These are phyloP conservation scores for Centropus bengalensis DNA, from an alignment of 2,113 vertebrate genomes.

Conservation along the genomic window DNA sequence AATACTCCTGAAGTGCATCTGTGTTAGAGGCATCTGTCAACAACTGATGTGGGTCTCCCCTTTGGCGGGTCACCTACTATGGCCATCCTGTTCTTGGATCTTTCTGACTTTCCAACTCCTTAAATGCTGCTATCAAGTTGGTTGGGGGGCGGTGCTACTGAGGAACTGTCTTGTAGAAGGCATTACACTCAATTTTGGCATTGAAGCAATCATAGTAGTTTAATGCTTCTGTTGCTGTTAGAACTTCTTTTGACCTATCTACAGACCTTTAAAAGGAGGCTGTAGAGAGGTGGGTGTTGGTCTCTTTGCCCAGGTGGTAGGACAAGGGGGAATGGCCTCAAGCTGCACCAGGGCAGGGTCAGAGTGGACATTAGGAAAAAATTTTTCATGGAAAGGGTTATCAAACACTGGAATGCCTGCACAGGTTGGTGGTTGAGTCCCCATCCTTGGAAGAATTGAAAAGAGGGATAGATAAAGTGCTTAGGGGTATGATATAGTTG, in stretches of 20 bases:
- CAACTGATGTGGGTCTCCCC: neutral
- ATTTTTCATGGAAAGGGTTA: too few relatives aligned
- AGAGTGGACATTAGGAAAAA: too few relatives aligned
- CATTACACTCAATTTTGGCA: neutral
- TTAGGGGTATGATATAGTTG: too few relatives aligned
- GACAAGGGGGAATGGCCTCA: too few relatives aligned
- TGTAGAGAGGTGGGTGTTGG: too few relatives aligned
- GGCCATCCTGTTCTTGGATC: neutral
- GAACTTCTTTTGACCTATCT: neutral
- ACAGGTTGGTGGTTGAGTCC: too few relatives aligned
- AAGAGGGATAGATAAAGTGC: too few relatives aligned
- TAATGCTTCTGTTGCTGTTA: neutral
- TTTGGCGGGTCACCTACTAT: neutral
- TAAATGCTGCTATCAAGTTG: neutral
- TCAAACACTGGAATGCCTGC: too few relatives aligned
- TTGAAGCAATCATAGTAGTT: neutral
- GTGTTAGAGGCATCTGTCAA: neutral
- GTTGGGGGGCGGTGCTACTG: rapidly evolving
- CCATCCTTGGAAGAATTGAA: too few relatives aligned
- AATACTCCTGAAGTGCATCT: neutral
- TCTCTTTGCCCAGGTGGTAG: too few relatives aligned
- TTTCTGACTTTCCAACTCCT: neutral
- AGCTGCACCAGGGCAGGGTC: too few relatives aligned
- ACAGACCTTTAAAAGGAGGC: too few relatives aligned
- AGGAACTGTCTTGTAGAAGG: neutral